These are phyloP conservation scores for Gopherus evgoodei DNA, from an alignment of 2,113 vertebrate genomes.

Conservation along the genomic window DNA sequence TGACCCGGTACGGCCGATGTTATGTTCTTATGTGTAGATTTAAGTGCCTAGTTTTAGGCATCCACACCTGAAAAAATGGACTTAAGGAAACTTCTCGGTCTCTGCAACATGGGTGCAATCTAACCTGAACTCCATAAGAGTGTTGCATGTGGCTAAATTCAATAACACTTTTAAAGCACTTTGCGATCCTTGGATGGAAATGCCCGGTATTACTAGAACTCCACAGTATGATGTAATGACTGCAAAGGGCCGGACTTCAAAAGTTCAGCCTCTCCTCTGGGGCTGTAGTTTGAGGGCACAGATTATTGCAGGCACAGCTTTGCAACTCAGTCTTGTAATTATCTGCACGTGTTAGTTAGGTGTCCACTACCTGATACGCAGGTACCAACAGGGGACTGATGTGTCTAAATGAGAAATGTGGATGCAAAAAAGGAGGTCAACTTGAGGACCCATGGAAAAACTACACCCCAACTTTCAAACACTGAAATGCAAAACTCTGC, in stretches of 20 bases:
- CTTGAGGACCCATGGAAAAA: neutral
- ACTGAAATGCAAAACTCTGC: neutral
- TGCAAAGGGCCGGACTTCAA: neutral
- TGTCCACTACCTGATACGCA: neutral
- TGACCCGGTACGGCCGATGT: too few relatives aligned
- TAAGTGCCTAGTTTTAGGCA: neutral
- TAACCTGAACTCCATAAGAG: neutral
- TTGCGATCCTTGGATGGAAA: neutral
- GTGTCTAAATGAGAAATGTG: neutral
- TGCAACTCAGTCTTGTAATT: slow-evolving; percentile 39
- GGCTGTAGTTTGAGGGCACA: slow-evolving; percentile 34
- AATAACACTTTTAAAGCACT: rapidly evolving
- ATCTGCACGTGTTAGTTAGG: slow-evolving; percentile 20
- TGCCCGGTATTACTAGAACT: slow-evolving; percentile 39
- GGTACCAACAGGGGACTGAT: neutral
- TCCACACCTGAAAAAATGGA: neutral
- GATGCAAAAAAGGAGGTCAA: rapidly evolving
- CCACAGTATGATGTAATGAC: slow-evolving; percentile 30
- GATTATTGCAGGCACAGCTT: slow-evolving; percentile 21
- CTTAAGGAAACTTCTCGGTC: neutral
- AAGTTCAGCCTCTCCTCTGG: neutral
- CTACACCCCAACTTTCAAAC: neutral
- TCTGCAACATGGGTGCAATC: neutral
- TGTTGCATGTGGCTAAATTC: rapidly evolving
- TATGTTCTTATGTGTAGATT: neutral